A percentile compares a stretch with the other conserved stretches of the same genome.
Conservation (phyloP, 1,140 invertebrate species). For the Drosophila teissieri region DNA sequence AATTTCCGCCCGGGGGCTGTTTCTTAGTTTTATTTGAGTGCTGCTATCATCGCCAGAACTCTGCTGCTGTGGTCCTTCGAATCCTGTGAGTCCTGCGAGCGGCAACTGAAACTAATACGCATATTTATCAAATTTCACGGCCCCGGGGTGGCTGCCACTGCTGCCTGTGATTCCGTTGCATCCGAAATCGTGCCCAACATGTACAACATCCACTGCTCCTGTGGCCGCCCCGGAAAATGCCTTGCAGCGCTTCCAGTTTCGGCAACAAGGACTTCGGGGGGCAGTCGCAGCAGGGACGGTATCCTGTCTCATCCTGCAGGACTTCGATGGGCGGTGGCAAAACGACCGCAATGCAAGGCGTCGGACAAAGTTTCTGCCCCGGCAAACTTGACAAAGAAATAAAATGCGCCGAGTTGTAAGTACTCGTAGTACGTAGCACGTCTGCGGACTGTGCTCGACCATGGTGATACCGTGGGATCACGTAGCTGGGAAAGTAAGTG, state of each 20-base stretch:
- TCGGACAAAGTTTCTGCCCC: constrained; percentile 67
- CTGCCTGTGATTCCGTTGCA: constrained; percentile 21
- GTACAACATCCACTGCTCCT: constrained; percentile 53
- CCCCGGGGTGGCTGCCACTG: constrained; percentile 55
- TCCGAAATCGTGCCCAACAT: constrained; percentile 41
- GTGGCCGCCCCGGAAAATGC: constrained; percentile 40
- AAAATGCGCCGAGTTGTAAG: constrained; percentile 34
- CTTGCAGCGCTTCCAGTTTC: constrained; percentile 60
- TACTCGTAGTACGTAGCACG: constrained; percentile 22
- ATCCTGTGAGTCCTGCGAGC: constrained; percentile 10
- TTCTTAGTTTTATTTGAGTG: constrained; percentile 58
- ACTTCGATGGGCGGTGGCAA: neutral
- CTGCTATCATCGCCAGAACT: constrained; percentile 8
- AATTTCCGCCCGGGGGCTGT: constrained; percentile 36
- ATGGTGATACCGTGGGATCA: constrained; percentile 1
- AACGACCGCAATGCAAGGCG: constrained; percentile 69
- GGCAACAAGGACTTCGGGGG: neutral
- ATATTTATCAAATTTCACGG: constrained; percentile 80
- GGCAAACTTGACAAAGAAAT: constrained; percentile 63
- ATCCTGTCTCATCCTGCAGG: constrained; percentile 3
- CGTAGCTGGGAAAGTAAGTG: neutral
- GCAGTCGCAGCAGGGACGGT: neutral
- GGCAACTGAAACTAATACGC: constrained; percentile 78
- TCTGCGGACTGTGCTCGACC: constrained; percentile 1
- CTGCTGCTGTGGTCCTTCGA: neutral